Evolutionary conservation across 2,113 vertebrate genomes (phyloP), one percentile per base, ranked within the genome.

Genomic region (Dendropsophus ebraccatus): DNA sequence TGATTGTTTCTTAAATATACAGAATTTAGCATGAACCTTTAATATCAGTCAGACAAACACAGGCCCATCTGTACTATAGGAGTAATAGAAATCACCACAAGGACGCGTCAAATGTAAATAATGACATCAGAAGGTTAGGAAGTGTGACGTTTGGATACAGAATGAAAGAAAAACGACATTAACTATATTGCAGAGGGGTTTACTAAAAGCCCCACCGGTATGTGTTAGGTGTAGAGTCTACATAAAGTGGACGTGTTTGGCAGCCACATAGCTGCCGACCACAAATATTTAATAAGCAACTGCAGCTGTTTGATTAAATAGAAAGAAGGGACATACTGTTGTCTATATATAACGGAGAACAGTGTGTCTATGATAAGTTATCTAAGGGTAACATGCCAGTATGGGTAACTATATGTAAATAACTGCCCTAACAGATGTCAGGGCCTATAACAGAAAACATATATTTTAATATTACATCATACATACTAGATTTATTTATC

Each of bases 271-370:
- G 54, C 62, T n/a, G 45, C 32, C 56, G 35, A 62, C 77, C 77
- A 62, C 77, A 80, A 60, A 23, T 62, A 80, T 80, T 80, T 62
- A 60, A 62, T 60, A 80, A 62, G 54, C 30, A 79, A 41, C 32
- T 79, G 52, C 77, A 80, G 77, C 77, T 62, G 77, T 32, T 28
- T 62, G 5, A 79, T 41, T 58, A 23, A 80, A 80, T 80, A 45
- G 11, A 17, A 45, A 80, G 35, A 12, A 80, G 32, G 77, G 56
- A 80, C 77, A 45, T n/a, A 45, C 56, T 25, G 16, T 23, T 60
- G 54, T 37, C 77, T 62, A 19, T 10, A 30, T 28, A 78, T 0
- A 78, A 32, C 21, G 17, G 35, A 56, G 16, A 41, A 32, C 73
- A 76, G 17, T 60, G 35, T 11, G 19, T 11, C 21, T 58, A 16